Evolutionary conservation across 1,140 invertebrate species (phyloP).

Genomic region (Neuroterus valhalla): DNA sequence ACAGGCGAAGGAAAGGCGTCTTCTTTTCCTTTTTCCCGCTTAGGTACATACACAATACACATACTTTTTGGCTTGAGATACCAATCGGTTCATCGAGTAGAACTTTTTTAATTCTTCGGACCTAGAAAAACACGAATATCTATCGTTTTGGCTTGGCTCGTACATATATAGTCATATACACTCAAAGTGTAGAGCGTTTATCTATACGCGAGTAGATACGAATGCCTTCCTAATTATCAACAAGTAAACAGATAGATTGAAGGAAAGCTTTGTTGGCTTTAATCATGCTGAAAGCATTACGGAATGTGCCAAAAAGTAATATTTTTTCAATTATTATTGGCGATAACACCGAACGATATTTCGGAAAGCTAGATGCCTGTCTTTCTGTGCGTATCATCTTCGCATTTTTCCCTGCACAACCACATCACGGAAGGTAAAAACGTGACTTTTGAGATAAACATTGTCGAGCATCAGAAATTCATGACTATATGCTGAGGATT

Average conservation of each 20-base stretch:
- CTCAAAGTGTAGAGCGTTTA: constrained; percentile 21
- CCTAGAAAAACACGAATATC: constrained; percentile 27
- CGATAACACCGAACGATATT: constrained; percentile 39
- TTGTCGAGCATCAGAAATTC: constrained; percentile 36
- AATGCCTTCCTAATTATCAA: constrained; percentile 5
- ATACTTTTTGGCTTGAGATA: background rate
- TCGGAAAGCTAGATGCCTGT: constrained; percentile 38
- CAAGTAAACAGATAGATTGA: constrained; percentile 13
- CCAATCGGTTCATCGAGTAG: background rate
- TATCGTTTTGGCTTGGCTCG: constrained; percentile 15
- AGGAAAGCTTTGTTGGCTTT: background rate
- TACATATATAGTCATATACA: background rate
- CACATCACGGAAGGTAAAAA: constrained; percentile 26
- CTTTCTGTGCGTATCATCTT: constrained; percentile 42
- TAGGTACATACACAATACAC: constrained; percentile 37
- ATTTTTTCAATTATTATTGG: constrained; percentile 33
- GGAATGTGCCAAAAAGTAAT: constrained; percentile 56
- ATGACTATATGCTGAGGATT: constrained; percentile 37
- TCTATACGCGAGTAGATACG: constrained; percentile 17
- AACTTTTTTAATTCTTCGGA: background rate
- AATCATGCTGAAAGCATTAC: constrained; percentile 36
- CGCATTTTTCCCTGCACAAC: background rate
- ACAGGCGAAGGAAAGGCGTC: constrained; percentile 38
- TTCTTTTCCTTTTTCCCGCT: constrained; percentile 22
- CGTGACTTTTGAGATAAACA: constrained; percentile 21